phyloP scores from a whole-genome alignment of 1,140 invertebrate species.

The Drosophila santomea region DNA sequence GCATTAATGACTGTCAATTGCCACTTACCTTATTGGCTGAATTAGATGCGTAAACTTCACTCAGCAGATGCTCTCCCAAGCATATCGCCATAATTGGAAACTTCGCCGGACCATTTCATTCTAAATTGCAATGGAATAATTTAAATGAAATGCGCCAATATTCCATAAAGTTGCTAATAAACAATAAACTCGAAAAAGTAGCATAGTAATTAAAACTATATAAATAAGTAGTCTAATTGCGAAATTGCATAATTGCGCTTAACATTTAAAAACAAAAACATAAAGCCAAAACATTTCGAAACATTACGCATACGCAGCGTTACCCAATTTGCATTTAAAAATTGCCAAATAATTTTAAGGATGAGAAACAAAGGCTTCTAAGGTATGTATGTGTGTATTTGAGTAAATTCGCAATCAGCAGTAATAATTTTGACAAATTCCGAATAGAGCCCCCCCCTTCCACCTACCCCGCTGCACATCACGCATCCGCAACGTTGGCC shows the following conservation, averaged over 20 bases:
- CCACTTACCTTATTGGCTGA: constrained; percentile 23
- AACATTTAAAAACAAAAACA: no score
- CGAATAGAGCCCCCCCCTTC: neutral
- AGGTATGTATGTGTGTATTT: no score
- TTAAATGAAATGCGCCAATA: neutral
- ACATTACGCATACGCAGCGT: neutral
- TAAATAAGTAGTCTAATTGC: neutral
- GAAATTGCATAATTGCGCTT: no score
- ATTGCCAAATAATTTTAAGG: neutral
- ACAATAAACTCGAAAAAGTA: no score
- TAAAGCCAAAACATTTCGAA: neutral
- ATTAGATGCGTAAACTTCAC: constrained; percentile 1
- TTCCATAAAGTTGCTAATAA: no score
- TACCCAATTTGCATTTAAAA: neutral
- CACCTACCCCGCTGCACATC: constrained; percentile 23
- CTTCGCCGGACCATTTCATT: no score
- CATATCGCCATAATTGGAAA: neutral
- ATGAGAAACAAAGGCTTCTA: no score
- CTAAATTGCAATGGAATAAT: neutral
- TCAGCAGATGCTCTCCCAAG: neutral
- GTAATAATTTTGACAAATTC: constrained; percentile 4
- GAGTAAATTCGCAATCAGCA: neutral
- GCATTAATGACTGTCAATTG: constrained; percentile 39
- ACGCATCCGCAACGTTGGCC: constrained; percentile 59
- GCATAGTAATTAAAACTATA: no score